Conservation (phyloP, 2,888 invertebrate genomes). For the Micropterix aruncella region DNA sequence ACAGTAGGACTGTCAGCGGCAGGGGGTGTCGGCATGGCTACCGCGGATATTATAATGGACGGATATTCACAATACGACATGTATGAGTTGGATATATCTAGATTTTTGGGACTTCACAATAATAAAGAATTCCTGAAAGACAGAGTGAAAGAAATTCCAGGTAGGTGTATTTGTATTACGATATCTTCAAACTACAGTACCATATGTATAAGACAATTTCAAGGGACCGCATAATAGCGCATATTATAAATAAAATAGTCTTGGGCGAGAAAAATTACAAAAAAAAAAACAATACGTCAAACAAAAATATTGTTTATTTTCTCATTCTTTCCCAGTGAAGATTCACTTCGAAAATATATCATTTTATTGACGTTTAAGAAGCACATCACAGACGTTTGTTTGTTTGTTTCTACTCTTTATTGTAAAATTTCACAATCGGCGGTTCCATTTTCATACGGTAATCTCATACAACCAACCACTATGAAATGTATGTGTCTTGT, state of each 20-base stretch:
- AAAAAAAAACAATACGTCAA: slow-evolving; percentile 3
- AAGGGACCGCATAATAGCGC: no score
- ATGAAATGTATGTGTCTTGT: no score
- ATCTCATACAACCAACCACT: no score
- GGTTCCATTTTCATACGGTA: no score
- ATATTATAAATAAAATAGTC: no score
- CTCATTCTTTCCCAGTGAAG: background rate
- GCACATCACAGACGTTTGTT: background rate
- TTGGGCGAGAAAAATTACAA: no score
- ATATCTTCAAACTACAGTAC: background rate
- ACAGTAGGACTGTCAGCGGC: slow-evolving; percentile 91
- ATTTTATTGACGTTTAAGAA: background rate
- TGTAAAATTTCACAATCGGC: no score
- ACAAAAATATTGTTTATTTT: slow-evolving; percentile 1
- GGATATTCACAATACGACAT: slow-evolving; percentile 72
- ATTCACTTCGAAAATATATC: background rate
- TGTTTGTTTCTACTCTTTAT: no score
- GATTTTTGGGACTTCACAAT: slow-evolving; percentile 87
- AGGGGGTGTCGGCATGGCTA: slow-evolving; percentile 85
- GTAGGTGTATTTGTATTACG: no score
- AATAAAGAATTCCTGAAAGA: slow-evolving; percentile 86
- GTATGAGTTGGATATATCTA: slow-evolving; percentile 78
- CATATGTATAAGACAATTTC: no score
- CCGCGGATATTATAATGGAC: slow-evolving; percentile 76
- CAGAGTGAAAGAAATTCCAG: slow-evolving; percentile 84